A percentile compares a stretch with the other conserved stretches of the same genome.
phyloP scores from a whole-genome alignment of 2,113 vertebrate genomes.

The Mastomys natalensis region DNA sequence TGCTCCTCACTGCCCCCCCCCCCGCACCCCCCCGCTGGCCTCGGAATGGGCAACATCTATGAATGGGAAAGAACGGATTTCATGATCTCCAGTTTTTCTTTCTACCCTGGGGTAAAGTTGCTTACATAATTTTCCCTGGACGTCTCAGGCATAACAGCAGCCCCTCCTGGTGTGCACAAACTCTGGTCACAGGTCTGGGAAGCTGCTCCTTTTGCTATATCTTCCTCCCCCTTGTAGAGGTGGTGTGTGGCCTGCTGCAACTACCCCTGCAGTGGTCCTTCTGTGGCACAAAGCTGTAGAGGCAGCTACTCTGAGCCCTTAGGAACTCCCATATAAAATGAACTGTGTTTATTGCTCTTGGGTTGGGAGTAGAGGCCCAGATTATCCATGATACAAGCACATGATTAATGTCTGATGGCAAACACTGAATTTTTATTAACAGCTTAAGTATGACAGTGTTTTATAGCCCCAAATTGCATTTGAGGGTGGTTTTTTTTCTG shows the following conservation, averaged over 20 bases:
- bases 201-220: not conserved
- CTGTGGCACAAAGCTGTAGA: not conserved
- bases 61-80: not conserved
- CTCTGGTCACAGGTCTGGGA: not conserved
- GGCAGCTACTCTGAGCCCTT: not conserved
- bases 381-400: not conserved
- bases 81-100: not conserved
- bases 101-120: not conserved
- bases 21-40: not conserved
- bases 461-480: not conserved
- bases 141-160: not conserved
- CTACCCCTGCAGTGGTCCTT: not conserved
- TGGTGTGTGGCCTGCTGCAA: accelerated
- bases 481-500: not conserved
- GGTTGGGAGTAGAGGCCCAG: not conserved
- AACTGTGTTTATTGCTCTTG: not conserved
- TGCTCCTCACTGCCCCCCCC: not conserved
- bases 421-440: not conserved
- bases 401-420: not conserved
- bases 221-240: not conserved
- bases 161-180: not conserved
- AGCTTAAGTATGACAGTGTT: not conserved
- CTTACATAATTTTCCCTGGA: not conserved
- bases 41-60: no score
- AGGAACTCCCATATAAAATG: not conserved